Evolutionary conservation across 2,113 vertebrate species (phyloP), one percentile per base, ranked within the genome.

Genomic region (Euleptes europaea): DNA sequence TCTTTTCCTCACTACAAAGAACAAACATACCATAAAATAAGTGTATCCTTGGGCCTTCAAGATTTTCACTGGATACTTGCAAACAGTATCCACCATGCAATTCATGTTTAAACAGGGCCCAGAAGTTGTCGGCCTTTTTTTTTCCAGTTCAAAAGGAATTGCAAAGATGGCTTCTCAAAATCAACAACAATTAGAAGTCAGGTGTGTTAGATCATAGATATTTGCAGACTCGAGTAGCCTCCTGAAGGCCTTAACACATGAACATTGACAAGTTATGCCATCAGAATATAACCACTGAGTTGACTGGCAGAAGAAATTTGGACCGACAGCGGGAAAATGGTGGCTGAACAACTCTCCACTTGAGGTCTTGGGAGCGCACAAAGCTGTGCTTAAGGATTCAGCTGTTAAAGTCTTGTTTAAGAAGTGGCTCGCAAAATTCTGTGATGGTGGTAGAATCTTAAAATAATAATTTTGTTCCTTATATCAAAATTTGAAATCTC

Each of bases 361-460:
- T 70, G 35, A 70, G 19, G 17, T 70, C 69, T 35, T 38, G 12
- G 6, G 13, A 35, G 7, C 13, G 9, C 6, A 7, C 33, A 21
- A 13, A 19, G 15, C 15, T 15, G 35, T 40, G 38, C 35, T 42
- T n/a, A 40, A 72, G 67, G 69, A 72, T 11, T 40, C n/a, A 38
- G 47, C 8, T 10, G n/a, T 82, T 42, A 38, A n/a, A 40, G 35
- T 77, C 26, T 67, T 84, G 74, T 17, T 49, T 21, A 51, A 40
- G 88, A 11, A 88, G 66, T 19, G 90, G 26, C 4, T 38, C 67
- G 66, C 63, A 81, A 51, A 84, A 28, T 23, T 67, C 40, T 85
- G 19, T 65, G 63, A 77, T 12, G 4, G 71, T 31, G 44, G 35
- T 70, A 14, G 49, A 51, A 5, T 19, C 63, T 87, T 80, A 78